A percentile compares a stretch with the other conserved stretches of the same genome.
Conservation (phyloP, 2,113 vertebrate genomes). For the Pogonocichla stellata region DNA sequence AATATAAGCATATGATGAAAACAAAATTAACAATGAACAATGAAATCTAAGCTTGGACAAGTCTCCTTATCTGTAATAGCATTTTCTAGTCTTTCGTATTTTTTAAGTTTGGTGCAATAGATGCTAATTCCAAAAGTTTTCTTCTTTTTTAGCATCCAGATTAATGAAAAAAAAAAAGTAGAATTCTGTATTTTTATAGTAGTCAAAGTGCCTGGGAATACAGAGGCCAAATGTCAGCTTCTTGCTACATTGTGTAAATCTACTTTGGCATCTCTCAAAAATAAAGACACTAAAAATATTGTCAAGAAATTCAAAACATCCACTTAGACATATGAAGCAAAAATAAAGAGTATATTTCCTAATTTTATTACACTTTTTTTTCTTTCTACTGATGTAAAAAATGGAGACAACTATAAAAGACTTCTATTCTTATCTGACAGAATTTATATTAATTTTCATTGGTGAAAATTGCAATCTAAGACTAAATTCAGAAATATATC, state of each 20-base stretch:
- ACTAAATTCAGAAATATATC: not conserved
- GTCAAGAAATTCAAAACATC: not conserved
- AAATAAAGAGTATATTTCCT: not conserved
- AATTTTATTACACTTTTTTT: not conserved
- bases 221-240: not conserved
- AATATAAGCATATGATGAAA: not conserved
- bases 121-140: not conserved
- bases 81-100: not conserved
- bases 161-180: not conserved
- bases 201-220: not conserved
- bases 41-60: not conserved
- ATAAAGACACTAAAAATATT: not conserved
- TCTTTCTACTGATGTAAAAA: not conserved
- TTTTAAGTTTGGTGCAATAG: not conserved
- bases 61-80: not conserved
- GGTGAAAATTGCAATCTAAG: not conserved
- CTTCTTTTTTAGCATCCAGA: not conserved
- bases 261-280: not conserved
- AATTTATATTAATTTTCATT: not conserved
- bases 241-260: not conserved
- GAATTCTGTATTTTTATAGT: not conserved
- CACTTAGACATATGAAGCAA: not conserved
- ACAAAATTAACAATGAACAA: not conserved
- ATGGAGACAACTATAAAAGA: not conserved
- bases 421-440: not conserved